Conservation (phyloP, 1,140 invertebrate genomes). For the Ptiloglossa arizonensis region DNA sequence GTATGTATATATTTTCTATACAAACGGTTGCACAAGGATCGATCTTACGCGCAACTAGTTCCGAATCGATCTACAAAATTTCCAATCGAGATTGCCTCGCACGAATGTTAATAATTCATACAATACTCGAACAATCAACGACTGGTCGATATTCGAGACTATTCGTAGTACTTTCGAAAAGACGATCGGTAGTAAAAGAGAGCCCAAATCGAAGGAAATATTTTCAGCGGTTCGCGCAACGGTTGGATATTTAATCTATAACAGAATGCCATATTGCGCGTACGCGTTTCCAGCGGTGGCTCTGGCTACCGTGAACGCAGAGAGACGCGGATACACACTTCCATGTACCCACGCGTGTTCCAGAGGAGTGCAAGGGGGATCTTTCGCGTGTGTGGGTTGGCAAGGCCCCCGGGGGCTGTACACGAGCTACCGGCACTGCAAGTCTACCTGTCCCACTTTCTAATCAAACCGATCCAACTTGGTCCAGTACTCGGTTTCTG, state of each 20-base stretch:
- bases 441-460: constrained; percentile 77
- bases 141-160: too few relatives aligned
- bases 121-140: too few relatives aligned
- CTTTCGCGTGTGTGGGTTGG: constrained; percentile 72
- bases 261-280: not conserved
- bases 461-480: constrained; percentile 75
- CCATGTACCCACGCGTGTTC: constrained; percentile 13
- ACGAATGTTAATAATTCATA: too few relatives aligned
- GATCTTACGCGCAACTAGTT: too few relatives aligned
- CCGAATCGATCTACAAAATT: too few relatives aligned
- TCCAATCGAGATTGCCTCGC: too few relatives aligned
- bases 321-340: not conserved
- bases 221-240: too few relatives aligned
- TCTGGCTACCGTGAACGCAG: not conserved
- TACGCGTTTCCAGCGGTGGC: not conserved
- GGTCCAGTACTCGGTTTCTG: constrained; percentile 40
- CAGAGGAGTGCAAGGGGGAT: constrained; percentile 35
- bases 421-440: constrained; percentile 66
- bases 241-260: not conserved
- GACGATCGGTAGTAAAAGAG: too few relatives aligned
- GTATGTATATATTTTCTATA: not conserved
- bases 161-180: too few relatives aligned
- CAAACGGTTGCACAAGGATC: too few relatives aligned
- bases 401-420: constrained; percentile 66
- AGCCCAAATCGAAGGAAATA: too few relatives aligned